Base-by-base conservation (phyloP, 2,888 invertebrate genomes). In the Drosophila percnosoma region DNA sequence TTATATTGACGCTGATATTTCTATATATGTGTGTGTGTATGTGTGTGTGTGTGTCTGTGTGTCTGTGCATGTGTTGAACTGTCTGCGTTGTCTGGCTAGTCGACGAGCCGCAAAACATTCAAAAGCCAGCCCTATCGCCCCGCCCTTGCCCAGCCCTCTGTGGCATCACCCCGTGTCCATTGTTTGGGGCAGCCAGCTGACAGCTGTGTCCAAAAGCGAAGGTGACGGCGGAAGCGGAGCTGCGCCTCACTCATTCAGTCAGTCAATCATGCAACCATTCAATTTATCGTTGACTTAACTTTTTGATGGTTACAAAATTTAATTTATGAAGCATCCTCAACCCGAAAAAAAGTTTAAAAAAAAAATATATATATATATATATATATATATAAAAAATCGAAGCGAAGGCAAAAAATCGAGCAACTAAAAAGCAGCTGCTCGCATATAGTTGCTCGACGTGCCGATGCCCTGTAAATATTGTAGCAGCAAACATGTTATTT, bases 271-370 rank as follows among this genome's bases (percentile, higher is more conserved):
- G 75, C 79, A 76, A 61, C 72, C 89, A 79, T 87, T 83, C 87
- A 87, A 86, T 89, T 86, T 87, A 87, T 87, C 84, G 84, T 86
- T 86, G 89, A 82, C 87, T 88, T 87, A 80, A 86, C 89, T 83
- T 88, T 88, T 82, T 82, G 87, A 86, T 86, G 84, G 82, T 68
- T 76, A 79, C 89, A 84, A 89, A 89, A 87, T 87, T 84, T 84
- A 87, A 87, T 83, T 89, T 89, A 86, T 86, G 84, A 71, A 80
- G 72, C 59, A 51, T 55, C 21, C 52, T 24, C 48, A n/a, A 1
- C 24, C 8, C 45, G 8, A 45, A 1, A 45, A 34, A 53, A 53
- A 34, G 10, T 13, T 21, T 2, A 53, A 1, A 33, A 31, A 1
- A 3, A 2, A 31, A n/a, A 31, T 0, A 10, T 0, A 48, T 29